Conservation (phyloP, 1,140 invertebrate genomes). For the Aphelenchoides fujianensis region DNA sequence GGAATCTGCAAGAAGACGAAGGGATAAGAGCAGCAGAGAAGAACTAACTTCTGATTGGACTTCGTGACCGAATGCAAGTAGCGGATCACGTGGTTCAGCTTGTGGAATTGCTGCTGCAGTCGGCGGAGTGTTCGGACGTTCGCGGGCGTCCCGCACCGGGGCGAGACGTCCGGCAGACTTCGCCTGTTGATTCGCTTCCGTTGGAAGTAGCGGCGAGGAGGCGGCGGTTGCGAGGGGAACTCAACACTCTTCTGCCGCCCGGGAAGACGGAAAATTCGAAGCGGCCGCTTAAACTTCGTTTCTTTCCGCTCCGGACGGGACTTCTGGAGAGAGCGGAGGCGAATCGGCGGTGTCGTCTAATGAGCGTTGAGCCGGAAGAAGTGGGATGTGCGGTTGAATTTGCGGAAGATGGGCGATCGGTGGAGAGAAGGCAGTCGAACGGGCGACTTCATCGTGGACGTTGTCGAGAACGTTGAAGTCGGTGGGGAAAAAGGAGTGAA, state of each 20-base stretch:
- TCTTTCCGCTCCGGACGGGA: no score
- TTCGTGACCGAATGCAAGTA: conserved; percentile 8
- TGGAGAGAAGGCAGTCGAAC: not conserved
- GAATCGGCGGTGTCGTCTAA: no score
- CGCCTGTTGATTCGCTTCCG: not conserved
- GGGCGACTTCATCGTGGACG: not conserved
- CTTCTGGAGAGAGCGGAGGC: no score
- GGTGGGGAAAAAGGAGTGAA: no score
- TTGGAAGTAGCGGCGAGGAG: not conserved
- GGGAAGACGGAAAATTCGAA: no score
- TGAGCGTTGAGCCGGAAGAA: no score
- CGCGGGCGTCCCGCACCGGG: conserved; percentile 1
- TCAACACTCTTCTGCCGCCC: no score
- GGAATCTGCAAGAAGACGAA: not conserved
- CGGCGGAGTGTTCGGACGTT: not conserved
- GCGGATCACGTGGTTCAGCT: conserved; percentile 12
- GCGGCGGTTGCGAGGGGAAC: no score
- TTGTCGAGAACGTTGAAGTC: not conserved
- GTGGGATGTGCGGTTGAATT: no score
- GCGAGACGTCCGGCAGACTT: not conserved
- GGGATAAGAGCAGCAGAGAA: not conserved
- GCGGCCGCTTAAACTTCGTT: no score
- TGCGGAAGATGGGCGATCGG: no score
- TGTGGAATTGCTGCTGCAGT: not conserved
- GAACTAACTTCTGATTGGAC: conserved; percentile 14